Conservation (phyloP, 1,140 invertebrate species). For the Drosophila lini region DNA sequence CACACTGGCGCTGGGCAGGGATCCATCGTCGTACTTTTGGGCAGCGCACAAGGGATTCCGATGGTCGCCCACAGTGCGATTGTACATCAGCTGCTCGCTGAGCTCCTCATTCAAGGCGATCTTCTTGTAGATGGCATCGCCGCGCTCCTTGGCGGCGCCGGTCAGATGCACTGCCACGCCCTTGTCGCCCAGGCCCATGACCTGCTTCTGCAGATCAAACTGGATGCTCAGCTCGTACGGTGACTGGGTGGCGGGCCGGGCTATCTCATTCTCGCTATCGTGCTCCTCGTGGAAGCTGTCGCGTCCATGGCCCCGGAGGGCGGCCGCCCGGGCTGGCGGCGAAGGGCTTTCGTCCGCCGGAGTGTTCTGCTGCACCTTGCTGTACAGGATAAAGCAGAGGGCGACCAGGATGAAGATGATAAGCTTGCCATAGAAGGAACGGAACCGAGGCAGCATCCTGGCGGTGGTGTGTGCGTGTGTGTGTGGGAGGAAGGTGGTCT, state of each 20-base stretch:
- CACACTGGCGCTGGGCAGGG: constrained; percentile 87
- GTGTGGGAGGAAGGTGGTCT: constrained; percentile 3
- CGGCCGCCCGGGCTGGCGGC: constrained; percentile 9
- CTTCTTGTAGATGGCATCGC: constrained; percentile 88
- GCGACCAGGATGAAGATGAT: constrained; percentile 77
- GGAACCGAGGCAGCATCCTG: constrained; percentile 81
- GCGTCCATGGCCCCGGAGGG: constrained; percentile 26
- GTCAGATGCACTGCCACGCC: constrained; percentile 87
- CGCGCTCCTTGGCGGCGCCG: constrained; percentile 85
- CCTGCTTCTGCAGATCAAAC: constrained; percentile 81
- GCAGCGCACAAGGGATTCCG: constrained; percentile 85
- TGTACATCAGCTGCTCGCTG: constrained; percentile 92
- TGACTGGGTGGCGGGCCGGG: constrained; percentile 47
- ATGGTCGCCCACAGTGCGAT: constrained; percentile 88
- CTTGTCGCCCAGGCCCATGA: constrained; percentile 87
- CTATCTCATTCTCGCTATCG: constrained; percentile 62
- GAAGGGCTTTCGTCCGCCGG: constrained; percentile 27
- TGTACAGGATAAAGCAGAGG: constrained; percentile 78
- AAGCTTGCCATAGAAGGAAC: constrained; percentile 82
- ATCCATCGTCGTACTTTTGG: constrained; percentile 84
- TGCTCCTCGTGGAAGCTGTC: constrained; percentile 25
- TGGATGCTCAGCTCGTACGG: constrained; percentile 83
- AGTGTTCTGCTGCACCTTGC: constrained; percentile 69
- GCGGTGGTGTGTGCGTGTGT: constrained; percentile 8
- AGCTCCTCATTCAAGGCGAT: constrained; percentile 93